Evolutionary conservation across 2,113 vertebrate genomes (phyloP).

Genomic region (Ahaetulla prasina): DNA sequence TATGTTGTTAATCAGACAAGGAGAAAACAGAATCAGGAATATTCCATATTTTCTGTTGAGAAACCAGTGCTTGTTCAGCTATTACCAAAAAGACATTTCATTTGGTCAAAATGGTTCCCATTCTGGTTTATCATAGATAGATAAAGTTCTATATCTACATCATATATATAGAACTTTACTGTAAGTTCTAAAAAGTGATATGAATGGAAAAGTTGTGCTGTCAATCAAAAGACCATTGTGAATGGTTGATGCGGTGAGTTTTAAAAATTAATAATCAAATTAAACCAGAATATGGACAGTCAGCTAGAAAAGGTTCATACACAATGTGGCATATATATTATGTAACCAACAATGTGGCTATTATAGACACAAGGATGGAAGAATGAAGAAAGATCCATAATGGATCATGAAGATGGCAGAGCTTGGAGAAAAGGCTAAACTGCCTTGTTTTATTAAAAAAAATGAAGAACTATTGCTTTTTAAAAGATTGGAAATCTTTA

Average conservation of each 20-base stretch:
- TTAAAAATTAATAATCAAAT: background rate
- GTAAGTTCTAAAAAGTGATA: background rate
- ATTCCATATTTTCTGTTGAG: background rate
- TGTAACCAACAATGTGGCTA: background rate
- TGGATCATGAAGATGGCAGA: background rate
- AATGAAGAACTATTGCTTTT: background rate
- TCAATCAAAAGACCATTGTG: background rate
- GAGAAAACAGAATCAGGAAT: background rate
- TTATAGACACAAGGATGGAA: background rate
- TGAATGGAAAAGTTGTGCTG: background rate
- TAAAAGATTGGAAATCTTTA: background rate
- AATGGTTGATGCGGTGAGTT: background rate
- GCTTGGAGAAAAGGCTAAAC: background rate
- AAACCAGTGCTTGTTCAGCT: background rate
- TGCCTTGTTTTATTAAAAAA: background rate
- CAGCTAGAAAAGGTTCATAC: background rate
- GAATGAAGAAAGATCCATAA: background rate
- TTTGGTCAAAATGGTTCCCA: background rate
- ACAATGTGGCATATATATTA: background rate
- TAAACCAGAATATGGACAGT: background rate
- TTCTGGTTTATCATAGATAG: background rate
- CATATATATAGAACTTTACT: background rate
- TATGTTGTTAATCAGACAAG: background rate
- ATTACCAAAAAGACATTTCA: background rate
- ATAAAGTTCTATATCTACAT: too few species aligned